phyloP scores from a whole-genome alignment of 2,113 vertebrate genomes.

The Seriola dumerili region DNA sequence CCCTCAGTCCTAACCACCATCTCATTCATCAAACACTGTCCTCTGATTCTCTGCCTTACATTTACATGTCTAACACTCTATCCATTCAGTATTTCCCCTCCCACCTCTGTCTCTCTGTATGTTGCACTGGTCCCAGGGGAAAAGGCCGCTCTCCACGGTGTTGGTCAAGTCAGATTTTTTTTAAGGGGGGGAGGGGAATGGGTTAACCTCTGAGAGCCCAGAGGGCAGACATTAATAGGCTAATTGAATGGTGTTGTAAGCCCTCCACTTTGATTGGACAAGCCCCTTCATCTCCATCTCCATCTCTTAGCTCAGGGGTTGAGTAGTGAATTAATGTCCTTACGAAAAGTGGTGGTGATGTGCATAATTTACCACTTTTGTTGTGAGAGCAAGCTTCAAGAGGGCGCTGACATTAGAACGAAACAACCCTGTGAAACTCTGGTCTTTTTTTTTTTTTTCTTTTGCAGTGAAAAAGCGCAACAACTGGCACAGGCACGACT shows the following conservation, averaged over 20 bases:
- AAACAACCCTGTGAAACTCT: neutral
- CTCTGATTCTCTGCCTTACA: conserved; percentile 4
- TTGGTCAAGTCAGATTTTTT: conserved; percentile 31
- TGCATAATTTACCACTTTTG: conserved; percentile 42
- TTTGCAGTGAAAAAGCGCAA: conserved; percentile 94
- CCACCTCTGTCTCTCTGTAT: conserved; percentile 20
- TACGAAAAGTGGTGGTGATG: conserved; percentile 25
- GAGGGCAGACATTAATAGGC: conserved; percentile 66
- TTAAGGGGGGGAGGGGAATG: neutral
- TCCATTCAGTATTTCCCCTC: neutral
- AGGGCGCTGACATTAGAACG: neutral
- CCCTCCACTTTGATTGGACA: conserved; percentile 53
- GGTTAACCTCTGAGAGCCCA: conserved; percentile 46
- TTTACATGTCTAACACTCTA: conserved; percentile 29
- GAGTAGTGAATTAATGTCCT: conserved; percentile 35
- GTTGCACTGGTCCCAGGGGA: conserved; percentile 28
- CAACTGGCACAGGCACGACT: conserved; percentile 98
- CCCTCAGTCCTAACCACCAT: neutral
- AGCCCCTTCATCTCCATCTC: conserved; percentile 20
- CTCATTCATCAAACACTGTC: conserved; percentile 19
- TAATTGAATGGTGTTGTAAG: conserved; percentile 72
- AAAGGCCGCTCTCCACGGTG: conserved; percentile 22
- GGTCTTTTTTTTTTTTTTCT: neutral
- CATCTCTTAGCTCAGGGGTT: conserved; percentile 28
- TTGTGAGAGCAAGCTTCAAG: conserved; percentile 6